These are phyloP conservation scores for Pachliopta kotzebuea DNA, from an alignment of 2,888 invertebrate species.

Conservation along the genomic window DNA sequence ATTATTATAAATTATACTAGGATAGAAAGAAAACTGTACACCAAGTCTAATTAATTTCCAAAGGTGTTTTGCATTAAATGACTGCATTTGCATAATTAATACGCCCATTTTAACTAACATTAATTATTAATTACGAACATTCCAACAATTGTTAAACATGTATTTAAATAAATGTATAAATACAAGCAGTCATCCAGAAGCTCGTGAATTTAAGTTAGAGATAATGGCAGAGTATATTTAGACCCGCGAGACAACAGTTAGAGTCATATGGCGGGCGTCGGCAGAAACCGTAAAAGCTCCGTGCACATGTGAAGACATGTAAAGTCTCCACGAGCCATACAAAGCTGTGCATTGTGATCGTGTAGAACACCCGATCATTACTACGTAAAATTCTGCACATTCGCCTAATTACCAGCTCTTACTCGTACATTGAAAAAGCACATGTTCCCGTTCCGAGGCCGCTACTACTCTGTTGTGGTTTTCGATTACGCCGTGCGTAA, in stretches of 20 bases:
- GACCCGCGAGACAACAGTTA: conserved; percentile 40
- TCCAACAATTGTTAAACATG: background rate
- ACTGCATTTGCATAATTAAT: background rate
- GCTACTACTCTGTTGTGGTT: conserved; percentile 67
- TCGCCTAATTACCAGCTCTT: conserved; percentile 61
- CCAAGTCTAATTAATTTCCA: too few species aligned
- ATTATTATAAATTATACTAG: too few species aligned
- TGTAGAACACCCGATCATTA: conserved; percentile 49
- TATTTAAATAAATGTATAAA: conserved; percentile 20
- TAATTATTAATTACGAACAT: background rate
- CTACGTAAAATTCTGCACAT: conserved; percentile 45
- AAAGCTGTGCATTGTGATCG: conserved; percentile 40
- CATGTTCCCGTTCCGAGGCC: conserved; percentile 62
- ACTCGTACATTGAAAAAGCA: conserved; percentile 60
- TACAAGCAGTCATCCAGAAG: conserved; percentile 17
- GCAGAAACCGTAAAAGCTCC: conserved; percentile 74
- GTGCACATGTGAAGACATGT: conserved; percentile 36
- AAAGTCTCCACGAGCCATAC: conserved; percentile 32
- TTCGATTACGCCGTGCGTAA: conserved; percentile 62
- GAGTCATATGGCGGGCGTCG: conserved; percentile 62
- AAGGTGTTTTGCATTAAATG: too few species aligned
- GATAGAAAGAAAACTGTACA: too few species aligned
- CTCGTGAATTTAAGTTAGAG: conserved; percentile 16
- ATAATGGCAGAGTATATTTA: conserved; percentile 22
- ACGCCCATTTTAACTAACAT: background rate